Conservation (phyloP, 2,113 vertebrate genomes). For the Cyanoliseus patagonus region DNA sequence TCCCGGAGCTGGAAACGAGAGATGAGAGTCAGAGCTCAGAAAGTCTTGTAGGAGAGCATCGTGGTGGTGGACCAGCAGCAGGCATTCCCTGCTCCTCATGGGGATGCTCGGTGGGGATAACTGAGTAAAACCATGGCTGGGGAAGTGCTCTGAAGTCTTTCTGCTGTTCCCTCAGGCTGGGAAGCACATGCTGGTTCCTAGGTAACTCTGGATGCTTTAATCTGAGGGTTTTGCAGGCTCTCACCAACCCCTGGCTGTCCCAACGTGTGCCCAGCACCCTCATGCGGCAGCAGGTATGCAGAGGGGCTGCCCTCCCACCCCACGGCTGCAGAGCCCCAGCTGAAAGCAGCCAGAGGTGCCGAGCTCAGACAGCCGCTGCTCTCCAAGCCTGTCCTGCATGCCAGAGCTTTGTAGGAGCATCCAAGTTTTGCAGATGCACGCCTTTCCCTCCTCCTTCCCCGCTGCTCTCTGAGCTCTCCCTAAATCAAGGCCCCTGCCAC, state of each 20-base stretch:
- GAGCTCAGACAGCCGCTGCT: not conserved
- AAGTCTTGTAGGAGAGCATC: rapidly evolving
- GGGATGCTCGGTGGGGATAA: not conserved
- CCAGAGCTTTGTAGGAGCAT: not conserved
- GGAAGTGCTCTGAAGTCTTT: not conserved
- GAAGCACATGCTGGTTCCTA: not conserved
- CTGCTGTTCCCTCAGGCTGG: not conserved
- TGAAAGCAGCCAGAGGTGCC: rapidly evolving
- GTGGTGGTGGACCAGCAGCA: not conserved
- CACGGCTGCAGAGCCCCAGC: not conserved
- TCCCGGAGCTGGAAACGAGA: constrained; percentile 82
- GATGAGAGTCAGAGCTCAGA: not conserved
- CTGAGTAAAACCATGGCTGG: not conserved
- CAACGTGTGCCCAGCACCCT: not conserved
- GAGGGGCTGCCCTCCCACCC: not conserved
- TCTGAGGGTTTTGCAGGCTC: not conserved
- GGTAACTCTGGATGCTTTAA: not conserved
- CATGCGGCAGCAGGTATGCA: rapidly evolving
- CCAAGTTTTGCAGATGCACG: not conserved
- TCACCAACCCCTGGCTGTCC: not conserved
- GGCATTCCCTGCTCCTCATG: rapidly evolving
- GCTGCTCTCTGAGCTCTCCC: not conserved
- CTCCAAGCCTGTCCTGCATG: not conserved
- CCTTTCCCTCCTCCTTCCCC: not conserved
- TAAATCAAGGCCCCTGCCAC: not conserved